A percentile compares a stretch with the other conserved stretches of the same genome.
Evolutionary conservation across 2,113 vertebrate genomes (phyloP).

Genomic region (Vicugna pacos): DNA sequence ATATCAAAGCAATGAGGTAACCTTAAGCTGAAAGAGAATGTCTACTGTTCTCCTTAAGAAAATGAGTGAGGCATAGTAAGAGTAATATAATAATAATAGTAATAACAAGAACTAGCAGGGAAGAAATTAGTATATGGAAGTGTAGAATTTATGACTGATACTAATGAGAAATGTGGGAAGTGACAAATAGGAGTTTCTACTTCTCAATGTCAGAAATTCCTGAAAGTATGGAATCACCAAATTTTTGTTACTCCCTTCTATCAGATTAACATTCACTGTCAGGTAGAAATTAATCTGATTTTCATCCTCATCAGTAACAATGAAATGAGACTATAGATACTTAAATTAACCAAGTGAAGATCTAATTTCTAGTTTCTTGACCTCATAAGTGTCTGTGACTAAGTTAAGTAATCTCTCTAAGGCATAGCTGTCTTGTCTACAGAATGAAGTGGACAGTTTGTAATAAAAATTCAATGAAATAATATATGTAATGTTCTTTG

Average conservation of each 20-base stretch:
- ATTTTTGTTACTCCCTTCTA: constrained; percentile 13
- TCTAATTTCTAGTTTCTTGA: neutral
- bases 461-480: neutral
- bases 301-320: neutral
- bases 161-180: neutral
- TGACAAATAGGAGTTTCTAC: neutral
- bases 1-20: neutral
- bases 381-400: neutral
- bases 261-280: neutral
- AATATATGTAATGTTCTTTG: neutral
- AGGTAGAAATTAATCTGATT: neutral
- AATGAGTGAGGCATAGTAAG: neutral
- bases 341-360: neutral
- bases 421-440: neutral
- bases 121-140: neutral
- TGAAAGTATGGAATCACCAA: constrained; percentile 37
- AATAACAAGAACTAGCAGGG: neutral
- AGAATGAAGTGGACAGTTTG: neutral
- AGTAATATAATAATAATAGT: neutral
- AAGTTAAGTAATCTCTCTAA: neutral
- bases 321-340: neutral
- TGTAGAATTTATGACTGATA: neutral
- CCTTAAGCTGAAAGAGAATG: neutral
- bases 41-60: neutral
- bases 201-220: constrained; percentile 1